These are phyloP conservation scores for Coranthus polyacanthus DNA, from an alignment of 2,797 vertebrate genomes.

Conservation along the genomic window DNA sequence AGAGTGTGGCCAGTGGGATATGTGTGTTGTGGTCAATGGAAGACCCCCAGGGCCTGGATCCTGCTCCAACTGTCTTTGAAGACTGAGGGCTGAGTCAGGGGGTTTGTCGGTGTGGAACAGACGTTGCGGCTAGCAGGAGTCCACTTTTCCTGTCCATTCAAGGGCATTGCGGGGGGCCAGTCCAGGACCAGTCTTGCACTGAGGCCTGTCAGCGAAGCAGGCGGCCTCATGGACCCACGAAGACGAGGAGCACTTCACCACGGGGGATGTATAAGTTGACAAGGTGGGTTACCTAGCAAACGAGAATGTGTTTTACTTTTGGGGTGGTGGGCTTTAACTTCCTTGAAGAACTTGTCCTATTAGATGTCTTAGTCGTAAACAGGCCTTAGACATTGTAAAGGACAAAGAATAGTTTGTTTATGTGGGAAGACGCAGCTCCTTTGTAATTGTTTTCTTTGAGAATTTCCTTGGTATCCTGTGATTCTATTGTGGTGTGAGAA, in stretches of 20 bases:
- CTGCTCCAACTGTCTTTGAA: slow-evolving; percentile 38
- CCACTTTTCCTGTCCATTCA: slow-evolving; percentile 81
- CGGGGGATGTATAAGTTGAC: slow-evolving; percentile 76
- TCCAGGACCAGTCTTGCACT: slow-evolving; percentile 44
- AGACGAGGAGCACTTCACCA: slow-evolving; percentile 36
- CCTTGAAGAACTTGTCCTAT: neutral
- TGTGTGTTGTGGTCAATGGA: slow-evolving; percentile 62
- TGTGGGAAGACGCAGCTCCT: neutral
- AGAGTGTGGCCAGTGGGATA: slow-evolving; percentile 64
- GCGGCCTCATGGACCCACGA: slow-evolving; percentile 68
- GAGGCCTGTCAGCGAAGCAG: slow-evolving; percentile 61
- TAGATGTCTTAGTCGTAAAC: neutral
- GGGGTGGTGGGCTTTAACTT: neutral
- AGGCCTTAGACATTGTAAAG: neutral
- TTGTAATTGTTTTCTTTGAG: neutral
- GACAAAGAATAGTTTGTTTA: slow-evolving; percentile 14
- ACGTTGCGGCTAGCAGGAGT: slow-evolving; percentile 35
- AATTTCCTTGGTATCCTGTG: neutral
- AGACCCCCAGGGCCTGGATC: slow-evolving; percentile 59
- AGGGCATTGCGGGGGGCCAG: slow-evolving; percentile 72
- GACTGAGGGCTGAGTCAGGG: slow-evolving; percentile 37
- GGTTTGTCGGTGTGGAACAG: slow-evolving; percentile 52
- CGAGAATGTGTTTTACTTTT: slow-evolving; percentile 16
- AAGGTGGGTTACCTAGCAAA: slow-evolving; percentile 65
- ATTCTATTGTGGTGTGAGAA: neutral